Percentiles rank a stretch among this genome's conserved stretches.
These are phyloP conservation scores for Formica exsecta DNA, from an alignment of 1,140 invertebrate species.

Conservation along the genomic window DNA sequence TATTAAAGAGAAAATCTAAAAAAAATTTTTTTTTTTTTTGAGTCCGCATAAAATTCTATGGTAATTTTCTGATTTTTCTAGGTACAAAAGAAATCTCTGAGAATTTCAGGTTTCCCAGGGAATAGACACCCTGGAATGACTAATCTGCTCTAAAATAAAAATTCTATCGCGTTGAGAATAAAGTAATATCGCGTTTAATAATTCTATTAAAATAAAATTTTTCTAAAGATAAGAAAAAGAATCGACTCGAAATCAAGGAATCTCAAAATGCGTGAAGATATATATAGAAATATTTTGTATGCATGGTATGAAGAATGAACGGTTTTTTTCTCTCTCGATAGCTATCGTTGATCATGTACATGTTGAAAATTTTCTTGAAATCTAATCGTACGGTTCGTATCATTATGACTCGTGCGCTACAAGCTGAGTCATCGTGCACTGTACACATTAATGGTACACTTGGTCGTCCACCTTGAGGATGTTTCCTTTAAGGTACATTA, in stretches of 20 bases:
- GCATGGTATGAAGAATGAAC: not conserved
- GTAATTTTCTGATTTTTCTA: too few relatives aligned
- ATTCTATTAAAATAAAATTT: not conserved
- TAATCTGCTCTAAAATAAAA: not conserved
- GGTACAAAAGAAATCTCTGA: too few relatives aligned
- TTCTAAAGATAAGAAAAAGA: not conserved
- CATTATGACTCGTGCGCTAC: conserved; percentile 12
- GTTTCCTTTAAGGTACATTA: conserved; percentile 43
- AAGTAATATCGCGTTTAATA: not conserved
- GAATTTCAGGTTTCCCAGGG: too few relatives aligned
- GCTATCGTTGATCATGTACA: conserved; percentile 2
- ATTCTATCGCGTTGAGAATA: not conserved
- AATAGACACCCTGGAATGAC: not conserved
- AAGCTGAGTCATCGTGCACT: conserved; percentile 45
- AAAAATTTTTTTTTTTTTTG: too few relatives aligned
- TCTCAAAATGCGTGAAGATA: not conserved
- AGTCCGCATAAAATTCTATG: too few relatives aligned
- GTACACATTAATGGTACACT: conserved; percentile 25
- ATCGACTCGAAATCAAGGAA: not conserved
- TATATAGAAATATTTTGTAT: not conserved
- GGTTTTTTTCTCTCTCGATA: not conserved
- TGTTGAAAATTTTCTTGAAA: conserved; percentile 44
- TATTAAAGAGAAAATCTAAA: too few relatives aligned
- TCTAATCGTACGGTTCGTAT: conserved; percentile 22
- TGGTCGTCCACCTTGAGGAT: conserved; percentile 53